Evolutionary conservation across 1,140 invertebrate species (phyloP), one percentile per base, ranked within the genome.

Genomic region (Stegodyphus dumicola): DNA sequence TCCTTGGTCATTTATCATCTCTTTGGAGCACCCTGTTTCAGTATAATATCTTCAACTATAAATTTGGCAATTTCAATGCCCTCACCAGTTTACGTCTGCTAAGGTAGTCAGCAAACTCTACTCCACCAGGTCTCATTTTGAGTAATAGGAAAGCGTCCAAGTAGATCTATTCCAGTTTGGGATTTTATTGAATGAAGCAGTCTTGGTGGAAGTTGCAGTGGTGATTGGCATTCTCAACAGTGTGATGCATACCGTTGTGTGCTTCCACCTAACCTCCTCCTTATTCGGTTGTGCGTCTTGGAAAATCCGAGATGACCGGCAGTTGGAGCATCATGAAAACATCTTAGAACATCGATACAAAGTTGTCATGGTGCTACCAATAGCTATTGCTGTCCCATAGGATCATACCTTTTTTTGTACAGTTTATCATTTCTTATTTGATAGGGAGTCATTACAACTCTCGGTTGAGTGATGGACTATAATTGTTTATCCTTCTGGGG

Each of bases 371-470:
- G 77, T 7, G 66, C 17, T 6, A 75, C 70, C 11, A 86, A 75
- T 51, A 86, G 56, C 69, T 18, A 80, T 65, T 69, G 18, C n/a
- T 75, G 18, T 48, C 70, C 77, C 6, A 74, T 2, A 17, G 60
- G 54, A 69, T 86, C 69, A 60, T 54, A 80, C 0, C 80, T 74
- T 66, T 15, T 75, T 18, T 75, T 71, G 60, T 65, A 78, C n/a
- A 33, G 33, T 33, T 33, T 3, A 3, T 33, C 1, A 65, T 52
- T 60, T 1, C 13, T 66, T 11, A 70, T 76, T 76, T 48, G 67
- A 69, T 17, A 69, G n/a, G n/a, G n/a, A n/a, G n/a, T n/a, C n/a
- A n/a, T n/a, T 56, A 56, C 7, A 56, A 56, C 13, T 56, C 54
- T 7, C 7, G 13, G 54, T 56, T 13, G 13, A 60, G 5, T 60